phyloP scores from a whole-genome alignment of 2,113 vertebrate genomes.

The Sitta europaea region DNA sequence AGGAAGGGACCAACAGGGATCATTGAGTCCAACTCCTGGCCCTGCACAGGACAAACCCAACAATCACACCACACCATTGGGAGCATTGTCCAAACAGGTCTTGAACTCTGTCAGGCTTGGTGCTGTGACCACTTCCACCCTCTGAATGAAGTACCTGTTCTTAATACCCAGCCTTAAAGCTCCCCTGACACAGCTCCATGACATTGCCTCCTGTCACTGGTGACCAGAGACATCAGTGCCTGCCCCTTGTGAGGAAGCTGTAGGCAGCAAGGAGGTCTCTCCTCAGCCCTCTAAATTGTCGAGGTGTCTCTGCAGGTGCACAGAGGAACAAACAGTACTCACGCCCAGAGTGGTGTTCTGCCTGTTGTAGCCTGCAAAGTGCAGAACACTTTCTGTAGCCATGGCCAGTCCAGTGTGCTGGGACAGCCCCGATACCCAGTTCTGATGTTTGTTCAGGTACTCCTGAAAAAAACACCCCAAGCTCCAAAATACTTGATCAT shows the following conservation, averaged over 20 bases:
- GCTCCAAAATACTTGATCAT: not conserved
- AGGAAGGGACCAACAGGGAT: not conserved
- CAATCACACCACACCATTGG: not conserved
- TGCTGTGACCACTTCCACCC: not conserved
- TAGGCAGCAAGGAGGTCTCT: not conserved
- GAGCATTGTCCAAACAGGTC: not conserved
- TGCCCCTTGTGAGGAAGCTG: not conserved
- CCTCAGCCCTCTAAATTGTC: not conserved
- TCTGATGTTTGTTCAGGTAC: constrained; percentile 95
- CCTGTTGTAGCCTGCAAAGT: constrained; percentile 93
- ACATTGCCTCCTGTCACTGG: not conserved
- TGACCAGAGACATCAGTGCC: not conserved
- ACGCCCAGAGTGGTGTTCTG: constrained; percentile 94
- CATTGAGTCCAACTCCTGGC: not conserved
- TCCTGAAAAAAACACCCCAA: constrained; percentile 70
- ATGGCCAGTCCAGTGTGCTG: constrained; percentile 96
- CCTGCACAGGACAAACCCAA: not conserved
- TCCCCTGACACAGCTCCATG: not conserved
- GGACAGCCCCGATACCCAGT: constrained; percentile 91
- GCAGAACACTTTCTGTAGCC: constrained; percentile 94
- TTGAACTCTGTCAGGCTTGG: not conserved
- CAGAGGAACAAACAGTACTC: constrained; percentile 46
- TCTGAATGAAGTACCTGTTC: not conserved
- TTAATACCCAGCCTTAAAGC: not conserved
- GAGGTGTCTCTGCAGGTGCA: not conserved